Evolutionary conservation across 2,888 invertebrate genomes (phyloP).

Genomic region (Acrobasis repandana): DNA sequence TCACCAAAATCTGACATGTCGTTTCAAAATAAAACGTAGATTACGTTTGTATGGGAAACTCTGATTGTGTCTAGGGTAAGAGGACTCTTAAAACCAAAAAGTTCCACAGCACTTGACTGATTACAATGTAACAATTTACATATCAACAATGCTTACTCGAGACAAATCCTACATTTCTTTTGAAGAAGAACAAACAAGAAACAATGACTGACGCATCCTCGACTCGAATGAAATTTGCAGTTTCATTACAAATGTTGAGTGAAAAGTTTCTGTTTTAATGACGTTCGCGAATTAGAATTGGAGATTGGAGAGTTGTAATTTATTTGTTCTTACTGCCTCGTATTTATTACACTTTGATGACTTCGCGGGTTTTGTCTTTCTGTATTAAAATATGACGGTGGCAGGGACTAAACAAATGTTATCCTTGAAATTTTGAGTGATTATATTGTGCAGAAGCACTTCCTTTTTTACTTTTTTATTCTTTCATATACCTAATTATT

Average conservation of each 20-base stretch:
- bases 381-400: neutral
- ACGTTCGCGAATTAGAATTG: slow-evolving; percentile 53
- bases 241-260: slow-evolving; percentile 51
- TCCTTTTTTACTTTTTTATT: too few relatives aligned
- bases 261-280: slow-evolving; percentile 56
- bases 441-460: too few relatives aligned
- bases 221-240: slow-evolving; percentile 41
- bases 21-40: too few relatives aligned
- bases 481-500: too few relatives aligned
- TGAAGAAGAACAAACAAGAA: slow-evolving; percentile 28
- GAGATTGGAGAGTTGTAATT: slow-evolving; percentile 46
- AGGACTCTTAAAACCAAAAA: neutral
- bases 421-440: neutral
- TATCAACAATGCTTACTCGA: slow-evolving; percentile 22
- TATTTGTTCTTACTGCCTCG: slow-evolving; percentile 36
- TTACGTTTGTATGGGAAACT: too few relatives aligned
- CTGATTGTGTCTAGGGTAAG: too few relatives aligned
- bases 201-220: slow-evolving; percentile 31
- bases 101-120: neutral
- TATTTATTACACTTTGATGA: slow-evolving; percentile 19
- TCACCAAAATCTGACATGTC: too few relatives aligned
- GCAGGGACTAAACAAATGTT: neutral
- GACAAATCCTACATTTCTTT: slow-evolving; percentile 25
- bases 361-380: slow-evolving; percentile 1
- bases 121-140: slow-evolving; percentile 21